phyloP scores from a whole-genome alignment of 2,113 vertebrate genomes.

The Oreochromis spilurus region DNA sequence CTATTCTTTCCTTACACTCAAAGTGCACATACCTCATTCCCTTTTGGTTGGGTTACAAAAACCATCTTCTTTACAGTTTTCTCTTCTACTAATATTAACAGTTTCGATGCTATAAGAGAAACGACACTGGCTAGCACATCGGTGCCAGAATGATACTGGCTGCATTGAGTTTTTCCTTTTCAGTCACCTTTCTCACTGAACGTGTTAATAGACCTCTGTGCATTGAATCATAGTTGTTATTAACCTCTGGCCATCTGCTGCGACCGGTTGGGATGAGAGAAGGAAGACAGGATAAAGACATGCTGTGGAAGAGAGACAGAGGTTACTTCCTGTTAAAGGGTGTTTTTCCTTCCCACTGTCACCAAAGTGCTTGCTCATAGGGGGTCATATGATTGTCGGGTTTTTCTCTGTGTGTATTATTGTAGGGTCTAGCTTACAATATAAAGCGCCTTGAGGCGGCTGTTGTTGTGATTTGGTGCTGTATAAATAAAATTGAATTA shows the following conservation, averaged over 20 bases:
- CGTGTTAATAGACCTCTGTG: accelerated
- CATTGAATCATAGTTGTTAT: accelerated
- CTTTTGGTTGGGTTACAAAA: background rate
- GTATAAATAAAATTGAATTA: background rate
- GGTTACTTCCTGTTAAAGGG: background rate
- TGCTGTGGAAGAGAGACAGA: background rate
- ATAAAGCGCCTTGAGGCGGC: accelerated
- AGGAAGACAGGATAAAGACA: too few relatives aligned
- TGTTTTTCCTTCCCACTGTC: background rate
- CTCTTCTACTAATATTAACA: background rate
- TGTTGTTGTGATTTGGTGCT: background rate
- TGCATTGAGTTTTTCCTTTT: background rate
- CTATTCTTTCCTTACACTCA: background rate
- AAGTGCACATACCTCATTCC: accelerated
- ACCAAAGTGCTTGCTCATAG: accelerated
- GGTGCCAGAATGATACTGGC: background rate
- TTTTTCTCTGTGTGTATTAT: accelerated
- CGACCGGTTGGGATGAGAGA: too few relatives aligned
- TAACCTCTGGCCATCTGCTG: background rate
- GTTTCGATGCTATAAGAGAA: background rate
- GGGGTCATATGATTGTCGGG: accelerated
- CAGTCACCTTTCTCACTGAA: accelerated
- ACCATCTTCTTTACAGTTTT: background rate
- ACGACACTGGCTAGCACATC: background rate
- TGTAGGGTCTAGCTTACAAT: background rate